These are phyloP conservation scores for Dynastes maya DNA, from an alignment of 2,888 invertebrate species.

Conservation along the genomic window DNA sequence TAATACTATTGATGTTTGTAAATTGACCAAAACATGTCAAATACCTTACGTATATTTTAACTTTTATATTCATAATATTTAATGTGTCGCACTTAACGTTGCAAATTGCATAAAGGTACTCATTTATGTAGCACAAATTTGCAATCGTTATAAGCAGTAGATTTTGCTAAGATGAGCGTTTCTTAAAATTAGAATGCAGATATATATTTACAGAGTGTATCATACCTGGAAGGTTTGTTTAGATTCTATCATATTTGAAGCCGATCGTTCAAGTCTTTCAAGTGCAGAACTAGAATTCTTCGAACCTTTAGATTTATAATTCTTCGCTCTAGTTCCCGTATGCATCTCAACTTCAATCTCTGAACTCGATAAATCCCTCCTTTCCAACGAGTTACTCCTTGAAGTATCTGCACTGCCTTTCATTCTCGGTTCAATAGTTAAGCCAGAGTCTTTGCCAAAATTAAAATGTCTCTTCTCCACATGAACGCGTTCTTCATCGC, in stretches of 20 bases:
- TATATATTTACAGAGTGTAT: too few relatives aligned
- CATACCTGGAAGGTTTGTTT: conserved; percentile 68
- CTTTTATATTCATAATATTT: too few relatives aligned
- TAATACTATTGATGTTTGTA: too few relatives aligned
- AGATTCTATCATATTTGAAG: conserved; percentile 65
- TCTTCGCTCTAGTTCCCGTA: conserved; percentile 53
- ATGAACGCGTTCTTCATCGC: conserved; percentile 57
- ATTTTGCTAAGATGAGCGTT: too few relatives aligned
- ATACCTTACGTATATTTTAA: too few relatives aligned
- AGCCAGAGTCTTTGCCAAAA: conserved; percentile 47
- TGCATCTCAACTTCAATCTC: conserved; percentile 42
- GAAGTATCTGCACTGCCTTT: conserved; percentile 42
- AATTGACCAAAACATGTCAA: too few relatives aligned
- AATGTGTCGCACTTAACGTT: too few relatives aligned
- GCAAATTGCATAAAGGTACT: too few relatives aligned
- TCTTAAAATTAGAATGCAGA: too few relatives aligned
- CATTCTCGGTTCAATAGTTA: conserved; percentile 46
- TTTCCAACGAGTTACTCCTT: conserved; percentile 46
- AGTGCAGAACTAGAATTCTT: conserved; percentile 61
- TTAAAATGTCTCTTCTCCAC: conserved; percentile 50
- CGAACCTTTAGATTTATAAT: conserved; percentile 53
- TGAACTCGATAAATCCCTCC: conserved; percentile 39
- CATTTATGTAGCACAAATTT: too few relatives aligned
- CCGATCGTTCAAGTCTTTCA: conserved; percentile 67
- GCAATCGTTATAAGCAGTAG: too few relatives aligned